A percentile compares a stretch with the other conserved stretches of the same genome.
These are phyloP conservation scores for Netelia melanura DNA, from an alignment of 2,888 invertebrate genomes.

Conservation along the genomic window DNA sequence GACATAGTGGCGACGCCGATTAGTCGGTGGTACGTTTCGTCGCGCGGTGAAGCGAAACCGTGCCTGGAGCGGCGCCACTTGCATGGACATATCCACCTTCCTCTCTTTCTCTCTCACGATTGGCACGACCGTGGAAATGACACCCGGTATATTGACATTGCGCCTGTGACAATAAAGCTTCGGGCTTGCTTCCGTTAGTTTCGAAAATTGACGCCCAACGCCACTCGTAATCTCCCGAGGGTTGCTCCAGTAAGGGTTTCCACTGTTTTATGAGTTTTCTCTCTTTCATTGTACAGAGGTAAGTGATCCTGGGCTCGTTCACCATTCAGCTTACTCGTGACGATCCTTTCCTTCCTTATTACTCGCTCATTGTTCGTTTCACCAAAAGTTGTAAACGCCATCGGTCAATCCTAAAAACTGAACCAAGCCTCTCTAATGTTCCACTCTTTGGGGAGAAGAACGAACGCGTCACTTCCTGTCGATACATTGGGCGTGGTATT, in stretches of 20 bases:
- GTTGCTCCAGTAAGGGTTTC: not conserved
- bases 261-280: slow-evolving; percentile 29
- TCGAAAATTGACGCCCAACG: slow-evolving; percentile 22
- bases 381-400: slow-evolving; percentile 52
- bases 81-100: not conserved
- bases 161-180: slow-evolving; percentile 7
- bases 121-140: not conserved
- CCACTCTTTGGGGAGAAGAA: slow-evolving; percentile 19
- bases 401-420: slow-evolving; percentile 3
- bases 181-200: slow-evolving; percentile 47
- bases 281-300: not conserved
- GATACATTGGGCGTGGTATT: not conserved
- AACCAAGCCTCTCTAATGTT: not conserved
- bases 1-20: slow-evolving; percentile 66
- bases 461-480: not conserved
- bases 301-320: slow-evolving; percentile 21
- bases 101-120: not conserved
- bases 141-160: slow-evolving; percentile 34
- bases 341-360: not conserved
- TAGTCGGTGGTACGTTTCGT: not conserved
- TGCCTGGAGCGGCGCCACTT: slow-evolving; percentile 43
- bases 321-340: not conserved
- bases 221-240: slow-evolving; percentile 28
- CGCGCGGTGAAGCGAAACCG: slow-evolving; percentile 31
- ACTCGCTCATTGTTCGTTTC: slow-evolving; percentile 20